A percentile compares a stretch with the other conserved stretches of the same genome.
Conservation (phyloP, 92 coral and sea anemone genomes). For the Hydrozoanthus gracilis region DNA sequence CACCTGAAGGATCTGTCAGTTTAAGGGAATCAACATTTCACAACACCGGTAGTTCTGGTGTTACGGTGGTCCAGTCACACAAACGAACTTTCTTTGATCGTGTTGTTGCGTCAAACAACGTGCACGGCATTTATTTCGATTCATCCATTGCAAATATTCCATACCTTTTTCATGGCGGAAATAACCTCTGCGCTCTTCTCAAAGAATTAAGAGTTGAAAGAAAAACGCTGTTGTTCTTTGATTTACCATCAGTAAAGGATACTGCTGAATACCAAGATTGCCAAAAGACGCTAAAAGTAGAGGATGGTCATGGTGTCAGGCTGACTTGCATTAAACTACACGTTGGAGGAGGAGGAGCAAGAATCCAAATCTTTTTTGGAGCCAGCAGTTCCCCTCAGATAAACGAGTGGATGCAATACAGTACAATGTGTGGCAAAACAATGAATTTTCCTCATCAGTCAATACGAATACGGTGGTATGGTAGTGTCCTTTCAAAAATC, state of each 20-base stretch:
- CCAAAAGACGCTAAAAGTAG: slow-evolving; percentile 42
- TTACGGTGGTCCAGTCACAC: slow-evolving; percentile 29
- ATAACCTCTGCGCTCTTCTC: slow-evolving; percentile 49
- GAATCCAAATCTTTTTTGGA: slow-evolving; percentile 38
- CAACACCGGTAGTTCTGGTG: slow-evolving; percentile 26
- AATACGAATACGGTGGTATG: slow-evolving; percentile 47
- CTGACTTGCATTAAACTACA: slow-evolving; percentile 35
- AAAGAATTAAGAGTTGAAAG: slow-evolving; percentile 21
- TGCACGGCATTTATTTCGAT: slow-evolving; percentile 53
- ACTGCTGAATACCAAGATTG: slow-evolving; percentile 37
- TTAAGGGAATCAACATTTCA: slow-evolving; percentile 18
- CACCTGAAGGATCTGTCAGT: slow-evolving; percentile 15
- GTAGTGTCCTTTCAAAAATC: slow-evolving; percentile 57
- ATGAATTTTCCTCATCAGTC: slow-evolving; percentile 48
- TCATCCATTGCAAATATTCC: slow-evolving; percentile 56
- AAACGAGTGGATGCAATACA: neutral
- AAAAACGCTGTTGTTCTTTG: slow-evolving; percentile 48
- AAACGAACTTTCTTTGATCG: slow-evolving; percentile 31
- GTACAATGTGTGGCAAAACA: slow-evolving; percentile 14
- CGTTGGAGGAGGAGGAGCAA: slow-evolving; percentile 45
- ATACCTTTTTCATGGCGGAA: slow-evolving; percentile 53
- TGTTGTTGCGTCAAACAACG: slow-evolving; percentile 27
- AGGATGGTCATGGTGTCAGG: slow-evolving; percentile 57
- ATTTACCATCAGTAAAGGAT: slow-evolving; percentile 23
- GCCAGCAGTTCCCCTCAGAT: neutral